Evolutionary conservation across 2,797 vertebrate species (phyloP).

Genomic region (Ctenosaura bakeri): DNA sequence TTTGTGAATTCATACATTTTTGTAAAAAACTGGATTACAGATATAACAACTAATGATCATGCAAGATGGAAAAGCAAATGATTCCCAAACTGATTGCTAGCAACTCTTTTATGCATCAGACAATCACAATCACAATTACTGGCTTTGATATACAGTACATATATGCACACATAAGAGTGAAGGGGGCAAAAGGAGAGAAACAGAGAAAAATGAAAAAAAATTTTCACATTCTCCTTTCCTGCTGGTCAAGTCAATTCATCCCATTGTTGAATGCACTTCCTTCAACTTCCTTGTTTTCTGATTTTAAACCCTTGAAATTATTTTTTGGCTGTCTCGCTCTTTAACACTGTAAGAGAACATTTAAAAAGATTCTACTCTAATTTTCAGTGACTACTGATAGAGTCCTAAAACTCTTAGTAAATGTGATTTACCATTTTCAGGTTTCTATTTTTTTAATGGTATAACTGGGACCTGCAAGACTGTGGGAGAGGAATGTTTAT

Average conservation of each 20-base stretch:
- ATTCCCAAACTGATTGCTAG: background rate
- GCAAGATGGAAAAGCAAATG: background rate
- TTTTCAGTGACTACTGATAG: background rate
- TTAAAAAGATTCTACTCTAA: background rate
- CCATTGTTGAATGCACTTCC: background rate
- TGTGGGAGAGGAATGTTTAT: fast-evolving
- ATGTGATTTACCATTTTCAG: conserved; percentile 22
- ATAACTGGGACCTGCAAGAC: background rate
- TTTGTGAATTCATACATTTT: background rate
- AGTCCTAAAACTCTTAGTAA: conserved; percentile 26
- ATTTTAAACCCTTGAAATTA: conserved; percentile 29
- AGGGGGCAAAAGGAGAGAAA: background rate
- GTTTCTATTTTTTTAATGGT: background rate
- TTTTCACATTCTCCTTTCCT: background rate
- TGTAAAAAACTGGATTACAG: background rate
- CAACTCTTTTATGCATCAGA: too few species aligned
- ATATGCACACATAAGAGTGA: background rate
- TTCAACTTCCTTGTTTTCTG: background rate
- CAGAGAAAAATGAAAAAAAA: background rate
- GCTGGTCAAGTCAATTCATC: background rate
- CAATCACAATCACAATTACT: background rate
- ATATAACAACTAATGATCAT: background rate
- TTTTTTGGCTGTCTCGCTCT: background rate
- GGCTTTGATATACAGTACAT: background rate
- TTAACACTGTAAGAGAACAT: background rate